Evolutionary conservation across 2,888 invertebrate species (phyloP), one percentile per base, ranked within the genome.

Genomic region (Trachelus tabidus): DNA sequence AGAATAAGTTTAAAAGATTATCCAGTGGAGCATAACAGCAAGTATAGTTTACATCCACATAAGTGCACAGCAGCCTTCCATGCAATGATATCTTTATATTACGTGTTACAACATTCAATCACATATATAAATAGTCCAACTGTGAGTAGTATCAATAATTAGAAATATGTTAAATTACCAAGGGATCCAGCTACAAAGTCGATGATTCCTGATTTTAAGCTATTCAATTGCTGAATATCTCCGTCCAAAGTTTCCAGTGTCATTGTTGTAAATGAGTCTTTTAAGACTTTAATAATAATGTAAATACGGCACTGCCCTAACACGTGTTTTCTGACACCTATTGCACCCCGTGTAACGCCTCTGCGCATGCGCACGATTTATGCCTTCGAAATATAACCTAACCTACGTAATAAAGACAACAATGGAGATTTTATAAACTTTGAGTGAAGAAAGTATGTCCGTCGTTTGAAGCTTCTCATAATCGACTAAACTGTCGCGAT

Each of bases 181-280:
- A 97, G 90, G 73, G 97, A 97, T 82, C 97, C 97, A 81, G 96
- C 96, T 31, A 94, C 93, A 86, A 97, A 96, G 92, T 97, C 97
- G 87, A 97, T 96, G 23, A 95, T 82, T 56, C 96, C 96, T 93
- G 94, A 94, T 91, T 94, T 95, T 71, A 94, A 83, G 79, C 83
- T 87, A 68, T 84, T 88, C 79, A 91, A 56, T 23, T 56, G 40
- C 23, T 56, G 77, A 23, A 79, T 69, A 75, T 77, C 81, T 79
- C 83, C 77, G 73, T 83, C 83, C 35, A 78, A 73, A 69, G 73
- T 68, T 75, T 85, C 85, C 75, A 83, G 75, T 68, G 85, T 79
- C 87, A 89, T 90, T 81, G 83, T 82, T n/a, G 23, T 23, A 23
- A 56, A 56, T 73, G 31, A 76, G n/a, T 76, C 12, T 31, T 35